Evolutionary conservation across 2,113 vertebrate species (phyloP), one percentile per base, ranked within the genome.

Genomic region (Anhinga anhinga): DNA sequence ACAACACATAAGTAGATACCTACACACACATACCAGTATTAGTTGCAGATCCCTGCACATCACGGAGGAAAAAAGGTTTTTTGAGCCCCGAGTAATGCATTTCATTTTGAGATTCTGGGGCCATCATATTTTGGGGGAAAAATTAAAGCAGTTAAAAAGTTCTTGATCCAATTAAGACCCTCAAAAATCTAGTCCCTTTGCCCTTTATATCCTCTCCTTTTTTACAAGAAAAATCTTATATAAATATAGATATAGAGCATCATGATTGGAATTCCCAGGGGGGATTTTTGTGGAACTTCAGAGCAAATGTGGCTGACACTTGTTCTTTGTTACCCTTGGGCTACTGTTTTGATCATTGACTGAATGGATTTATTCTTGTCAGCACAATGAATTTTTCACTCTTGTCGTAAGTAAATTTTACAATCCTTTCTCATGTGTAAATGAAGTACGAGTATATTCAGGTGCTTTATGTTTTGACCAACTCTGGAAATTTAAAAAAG

Each of bases 251-350:
- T 97, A 95, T 67, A 83, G 94, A 96, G 95, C 95, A 74, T 83
- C 93, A n/a, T 82, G 89, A 96, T 16, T 94, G 83, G 93, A 97
- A 95, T 88, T 95, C 92, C 95, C 96, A 56, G 95, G 89, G 86
- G 95, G 88, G 65, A 88, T 92, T 96, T 97, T 91, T 95, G 87
- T 96, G 81, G 97, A 93, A 96, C 67, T 95, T 95, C 85, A 96
- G 90, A 97, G 89, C 82, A 97, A 98, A 96, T 97, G 95, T 84
- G 96, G 95, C 74, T 98, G 98, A 98, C 97, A 98, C 97, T 97
- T 62, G 15, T 97, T 97, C 96, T 94, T 74, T 98, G 96, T 95
- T 98, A 91, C 97, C 98, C 97, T 96, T 96, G 93, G 97, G 98
- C 98, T 97, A 97, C 76, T 42, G 95, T 97, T 98, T 96, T 98